Base-by-base conservation (phyloP, 1,140 invertebrate genomes). In the Drosophila subobscura region DNA sequence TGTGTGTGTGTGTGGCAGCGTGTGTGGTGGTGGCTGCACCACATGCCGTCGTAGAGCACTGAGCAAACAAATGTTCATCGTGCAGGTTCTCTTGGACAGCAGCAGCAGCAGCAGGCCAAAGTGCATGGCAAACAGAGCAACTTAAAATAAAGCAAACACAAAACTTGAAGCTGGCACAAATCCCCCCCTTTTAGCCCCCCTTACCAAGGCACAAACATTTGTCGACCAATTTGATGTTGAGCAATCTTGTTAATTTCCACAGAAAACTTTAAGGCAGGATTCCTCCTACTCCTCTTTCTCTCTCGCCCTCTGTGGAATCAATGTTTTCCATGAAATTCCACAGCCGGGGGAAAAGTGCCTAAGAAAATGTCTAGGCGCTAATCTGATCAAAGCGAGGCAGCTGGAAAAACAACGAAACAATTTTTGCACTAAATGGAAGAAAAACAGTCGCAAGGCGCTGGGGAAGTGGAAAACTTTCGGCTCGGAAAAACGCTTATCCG, bases 351-450 rank as follows among this genome's bases (percentile, higher is more conserved):
- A 33, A 51, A 64, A 68, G 65, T 41, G 45, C 55, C 58, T 45
- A 37, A 37, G 33, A 37, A 37, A 12, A 37, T 37, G 10, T 37
- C 33, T 37, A 37, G 23, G 47, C 58, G 55, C 77, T 84, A 80
- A 84, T 84, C 80, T 86, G 81, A 84, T 84, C 77, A 86, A 84
- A 84, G 81, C 66, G 58, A 42, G 50, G 76, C 57, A 58, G 57
- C 77, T 65, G 64, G 47, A 33, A 77, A 79, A 84, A 85, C 55
- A 80, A 76, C 66, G 52, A 68, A 79, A 72, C 61, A 84, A 84
- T 86, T 86, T 74, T 75, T 66, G 50, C 67, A 58, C 67, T 56
- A 84, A 84, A 84, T 84, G 76, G 75, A 84, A 84, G 76, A 85
- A 84, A 64, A 84, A 84, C 80, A 84, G 68, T 57, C 67, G 77